These are phyloP conservation scores for Scytalopus superciliaris DNA, from an alignment of 2,113 vertebrate genomes.

Conservation along the genomic window DNA sequence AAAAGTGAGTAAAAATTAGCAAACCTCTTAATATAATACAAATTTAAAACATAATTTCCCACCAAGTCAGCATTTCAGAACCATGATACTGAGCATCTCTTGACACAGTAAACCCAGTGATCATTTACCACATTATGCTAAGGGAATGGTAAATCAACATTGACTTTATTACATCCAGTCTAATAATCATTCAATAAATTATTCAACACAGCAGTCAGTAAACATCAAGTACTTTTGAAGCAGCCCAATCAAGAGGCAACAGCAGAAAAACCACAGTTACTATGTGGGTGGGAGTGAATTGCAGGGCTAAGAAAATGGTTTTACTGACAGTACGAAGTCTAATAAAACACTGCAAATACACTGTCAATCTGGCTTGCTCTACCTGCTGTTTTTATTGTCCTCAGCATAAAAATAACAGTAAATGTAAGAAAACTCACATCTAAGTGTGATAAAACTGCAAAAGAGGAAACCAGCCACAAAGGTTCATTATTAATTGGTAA, in stretches of 20 bases:
- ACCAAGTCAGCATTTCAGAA: background rate
- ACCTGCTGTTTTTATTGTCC: background rate
- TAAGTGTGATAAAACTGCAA: background rate
- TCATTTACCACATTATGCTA: background rate
- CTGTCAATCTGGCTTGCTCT: background rate
- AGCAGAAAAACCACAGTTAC: background rate
- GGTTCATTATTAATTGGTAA: rapidly evolving
- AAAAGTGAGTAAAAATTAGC: background rate
- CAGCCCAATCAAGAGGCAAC: background rate
- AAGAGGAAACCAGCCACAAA: background rate
- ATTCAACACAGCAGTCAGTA: conserved; percentile 5
- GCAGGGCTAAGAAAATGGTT: background rate
- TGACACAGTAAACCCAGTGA: background rate
- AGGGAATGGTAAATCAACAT: conserved; percentile 21
- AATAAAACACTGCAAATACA: background rate
- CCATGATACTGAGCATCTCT: background rate
- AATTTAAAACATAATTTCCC: background rate
- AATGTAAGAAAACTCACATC: background rate
- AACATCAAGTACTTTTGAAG: background rate
- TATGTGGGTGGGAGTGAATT: background rate
- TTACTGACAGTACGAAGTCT: background rate
- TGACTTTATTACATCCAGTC: background rate
- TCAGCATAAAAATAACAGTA: background rate
- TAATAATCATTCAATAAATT: conserved; percentile 11
- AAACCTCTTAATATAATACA: background rate